Evolutionary conservation across 2,113 vertebrate species (phyloP), one percentile per base, ranked within the genome.

Genomic region (Mobula birostris): DNA sequence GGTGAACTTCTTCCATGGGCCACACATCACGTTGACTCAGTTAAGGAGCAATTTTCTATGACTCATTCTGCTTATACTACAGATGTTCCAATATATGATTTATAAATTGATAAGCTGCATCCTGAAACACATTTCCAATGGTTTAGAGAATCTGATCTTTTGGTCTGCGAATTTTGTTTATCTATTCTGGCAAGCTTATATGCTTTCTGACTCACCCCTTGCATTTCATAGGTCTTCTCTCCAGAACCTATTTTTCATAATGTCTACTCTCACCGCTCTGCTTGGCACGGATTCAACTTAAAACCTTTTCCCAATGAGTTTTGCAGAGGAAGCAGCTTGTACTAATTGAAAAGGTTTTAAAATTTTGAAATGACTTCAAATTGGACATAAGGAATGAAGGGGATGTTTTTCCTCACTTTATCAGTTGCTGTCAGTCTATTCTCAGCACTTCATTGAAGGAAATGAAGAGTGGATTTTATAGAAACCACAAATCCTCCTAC

Each of bases 21-120:
- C 58, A 88, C 66, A 29, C 63, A 32, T 90, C 85, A 90, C 61
- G 7, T 90, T 90, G 85, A 68, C 61, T 90, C 85, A 90, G 58
- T 90, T 68, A 90, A 90, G 85, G 29, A 90, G 61, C 85, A 90
- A 90, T 90, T 90, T 68, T 90, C 85, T 90, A 32, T 90, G 85
- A 90, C 85, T 90, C 85, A 36, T 27, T 66, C 85, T 66, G 61
- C 85, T 90, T 90, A 17, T 15, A 90, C 63, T 61, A 90, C 61
- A 90, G 29, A 66, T 90, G 85, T 32, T 66, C 85, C 85, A 90
- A 90, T 36, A 90, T 90, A 90, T 90, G 85, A 90, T 90, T 90
- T 90, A 90, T 68, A 90, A 90, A 90, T 90, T 90, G n/a, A 19
- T 90, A 66, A 63, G 14, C 29, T n/a, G 61, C 27, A 90, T 66